Evolutionary conservation across 2,797 vertebrate species (phyloP).

Genomic region (Cirrhinus mrigala): DNA sequence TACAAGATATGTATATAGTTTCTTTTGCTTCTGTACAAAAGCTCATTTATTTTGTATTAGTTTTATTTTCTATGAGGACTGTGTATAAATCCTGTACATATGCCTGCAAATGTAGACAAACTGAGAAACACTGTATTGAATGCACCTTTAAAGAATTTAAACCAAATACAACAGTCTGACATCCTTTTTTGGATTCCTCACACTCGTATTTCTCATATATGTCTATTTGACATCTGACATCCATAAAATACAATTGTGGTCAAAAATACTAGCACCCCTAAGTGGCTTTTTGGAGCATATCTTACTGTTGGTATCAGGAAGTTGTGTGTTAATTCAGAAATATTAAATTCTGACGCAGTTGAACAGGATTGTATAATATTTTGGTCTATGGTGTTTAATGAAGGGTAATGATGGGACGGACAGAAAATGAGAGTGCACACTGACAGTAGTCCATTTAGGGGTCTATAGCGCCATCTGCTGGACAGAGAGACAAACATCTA

Average conservation of each 20-base stretch:
- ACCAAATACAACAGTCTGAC: constrained; percentile 16
- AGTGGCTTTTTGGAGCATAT: neutral
- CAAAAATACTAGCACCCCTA: neutral
- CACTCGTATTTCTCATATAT: neutral
- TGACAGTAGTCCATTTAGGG: neutral
- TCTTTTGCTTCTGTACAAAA: constrained; percentile 83
- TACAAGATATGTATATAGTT: constrained; percentile 79
- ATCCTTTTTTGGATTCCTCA: neutral
- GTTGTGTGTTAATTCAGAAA: neutral
- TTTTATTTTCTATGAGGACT: constrained; percentile 82
- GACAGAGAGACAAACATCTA: neutral
- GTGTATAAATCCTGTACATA: constrained; percentile 80
- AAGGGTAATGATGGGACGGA: neutral
- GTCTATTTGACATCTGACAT: neutral
- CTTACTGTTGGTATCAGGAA: neutral
- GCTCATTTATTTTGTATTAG: constrained; percentile 83
- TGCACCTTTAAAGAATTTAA: constrained; percentile 78
- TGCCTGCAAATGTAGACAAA: constrained; percentile 79
- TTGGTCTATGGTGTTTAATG: neutral
- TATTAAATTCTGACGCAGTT: neutral
- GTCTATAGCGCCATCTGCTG: neutral
- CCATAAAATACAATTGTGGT: neutral
- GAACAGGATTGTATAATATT: neutral
- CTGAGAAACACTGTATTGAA: constrained; percentile 83
- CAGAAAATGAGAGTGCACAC: neutral